These are phyloP conservation scores for Drosophila prostipennis DNA, from an alignment of 2,888 invertebrate species.

Conservation along the genomic window DNA sequence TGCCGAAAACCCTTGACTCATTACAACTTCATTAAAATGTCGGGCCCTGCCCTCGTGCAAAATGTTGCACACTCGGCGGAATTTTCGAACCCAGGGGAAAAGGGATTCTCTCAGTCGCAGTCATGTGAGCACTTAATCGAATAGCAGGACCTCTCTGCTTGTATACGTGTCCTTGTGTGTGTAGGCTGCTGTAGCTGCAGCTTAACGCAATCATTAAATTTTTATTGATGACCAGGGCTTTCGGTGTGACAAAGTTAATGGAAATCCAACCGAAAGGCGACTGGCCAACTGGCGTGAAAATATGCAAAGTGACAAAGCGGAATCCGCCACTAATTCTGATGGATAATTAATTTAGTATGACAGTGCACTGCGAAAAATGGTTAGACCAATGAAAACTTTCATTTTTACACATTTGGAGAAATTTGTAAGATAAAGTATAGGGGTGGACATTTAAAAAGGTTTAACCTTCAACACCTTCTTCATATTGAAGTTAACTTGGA, in stretches of 20 bases:
- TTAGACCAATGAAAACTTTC: not conserved
- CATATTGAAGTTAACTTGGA: not conserved
- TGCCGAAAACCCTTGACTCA: slow-evolving; percentile 38
- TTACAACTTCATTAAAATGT: slow-evolving; percentile 72
- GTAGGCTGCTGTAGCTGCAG: slow-evolving; percentile 39
- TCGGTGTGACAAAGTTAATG: slow-evolving; percentile 61
- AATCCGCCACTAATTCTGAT: slow-evolving; percentile 62
- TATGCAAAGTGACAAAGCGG: slow-evolving; percentile 64
- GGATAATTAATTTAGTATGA: slow-evolving; percentile 73
- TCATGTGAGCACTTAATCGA: slow-evolving; percentile 51
- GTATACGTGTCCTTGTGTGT: slow-evolving; percentile 6
- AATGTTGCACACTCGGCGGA: slow-evolving; percentile 59
- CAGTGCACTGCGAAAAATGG: slow-evolving; percentile 32
- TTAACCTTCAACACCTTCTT: no score
- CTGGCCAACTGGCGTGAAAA: slow-evolving; percentile 61
- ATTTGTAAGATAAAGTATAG: no score
- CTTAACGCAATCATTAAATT: slow-evolving; percentile 63
- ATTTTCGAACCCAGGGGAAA: slow-evolving; percentile 43
- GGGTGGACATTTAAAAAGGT: no score
- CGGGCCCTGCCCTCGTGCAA: slow-evolving; percentile 24
- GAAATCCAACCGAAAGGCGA: slow-evolving; percentile 39
- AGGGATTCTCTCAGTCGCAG: not conserved
- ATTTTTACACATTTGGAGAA: not conserved
- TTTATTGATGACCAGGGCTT: slow-evolving; percentile 66
- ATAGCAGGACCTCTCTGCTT: slow-evolving; percentile 18